Percentiles rank a stretch among this genome's conserved stretches.
Evolutionary conservation across 1,140 invertebrate genomes (phyloP).

Genomic region (Eupeodes corollae): DNA sequence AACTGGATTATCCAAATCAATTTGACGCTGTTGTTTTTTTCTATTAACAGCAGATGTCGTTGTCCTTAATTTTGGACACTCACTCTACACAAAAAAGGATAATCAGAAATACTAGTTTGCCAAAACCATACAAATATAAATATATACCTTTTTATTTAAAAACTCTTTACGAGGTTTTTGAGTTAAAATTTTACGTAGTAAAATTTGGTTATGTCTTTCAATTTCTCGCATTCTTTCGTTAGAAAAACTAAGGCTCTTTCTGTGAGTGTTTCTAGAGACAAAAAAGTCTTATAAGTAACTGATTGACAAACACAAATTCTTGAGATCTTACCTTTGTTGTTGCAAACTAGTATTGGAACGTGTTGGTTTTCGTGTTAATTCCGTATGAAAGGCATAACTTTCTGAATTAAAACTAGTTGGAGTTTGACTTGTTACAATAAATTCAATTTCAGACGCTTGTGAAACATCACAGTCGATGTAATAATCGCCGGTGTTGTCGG

Average conservation of each 20-base stretch:
- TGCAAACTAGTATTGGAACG: constrained; percentile 22
- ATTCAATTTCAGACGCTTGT: constrained; percentile 4
- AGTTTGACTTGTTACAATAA: constrained; percentile 15
- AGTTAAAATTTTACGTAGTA: constrained; percentile 29
- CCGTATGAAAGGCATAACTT: constrained; percentile 12
- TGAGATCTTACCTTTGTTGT: neutral
- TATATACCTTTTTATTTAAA: constrained; percentile 14
- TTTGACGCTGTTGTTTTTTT: constrained; percentile 30
- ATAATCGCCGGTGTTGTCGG: no score
- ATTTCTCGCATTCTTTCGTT: constrained; percentile 34
- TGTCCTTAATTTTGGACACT: constrained; percentile 4
- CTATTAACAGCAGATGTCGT: constrained; percentile 29
- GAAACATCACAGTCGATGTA: no score
- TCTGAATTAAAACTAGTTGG: constrained; percentile 23
- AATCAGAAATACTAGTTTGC: neutral
- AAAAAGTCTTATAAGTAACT: neutral
- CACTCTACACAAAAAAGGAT: neutral
- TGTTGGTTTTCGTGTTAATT: constrained; percentile 12
- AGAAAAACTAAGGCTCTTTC: constrained; percentile 31
- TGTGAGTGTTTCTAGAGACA: constrained; percentile 22
- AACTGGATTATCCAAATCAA: constrained; percentile 32
- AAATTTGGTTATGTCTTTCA: constrained; percentile 29
- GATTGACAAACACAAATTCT: no score
- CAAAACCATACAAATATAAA: neutral
- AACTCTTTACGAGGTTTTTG: constrained; percentile 7